Percentiles rank a stretch among this genome's conserved stretches.
Conservation (phyloP, 2,797 vertebrate genomes). For the Cheirogaleus major region DNA sequence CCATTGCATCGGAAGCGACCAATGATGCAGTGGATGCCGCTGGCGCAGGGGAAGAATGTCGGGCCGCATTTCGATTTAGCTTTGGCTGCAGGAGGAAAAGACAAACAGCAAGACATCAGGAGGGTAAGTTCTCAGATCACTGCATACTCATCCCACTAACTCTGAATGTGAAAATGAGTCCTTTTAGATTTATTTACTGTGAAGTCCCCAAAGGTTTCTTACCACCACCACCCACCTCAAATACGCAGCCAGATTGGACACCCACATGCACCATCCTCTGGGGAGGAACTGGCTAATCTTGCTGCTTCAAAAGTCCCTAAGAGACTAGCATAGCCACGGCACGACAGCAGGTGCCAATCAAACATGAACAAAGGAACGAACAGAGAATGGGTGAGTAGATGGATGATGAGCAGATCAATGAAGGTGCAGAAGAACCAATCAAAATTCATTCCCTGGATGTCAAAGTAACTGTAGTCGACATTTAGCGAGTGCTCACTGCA, state of each 20-base stretch:
- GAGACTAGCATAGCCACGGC: background rate
- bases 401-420: background rate
- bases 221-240: no score
- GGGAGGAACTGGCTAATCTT: background rate
- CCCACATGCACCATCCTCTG: accelerated
- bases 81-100: constrained; percentile 88
- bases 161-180: background rate
- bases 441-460: background rate
- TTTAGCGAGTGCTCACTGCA: background rate
- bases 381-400: accelerated
- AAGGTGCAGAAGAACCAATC: background rate
- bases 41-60: constrained; percentile 96
- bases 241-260: background rate
- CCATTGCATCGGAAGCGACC: constrained; percentile 97
- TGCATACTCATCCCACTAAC: accelerated
- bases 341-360: background rate
- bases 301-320: background rate
- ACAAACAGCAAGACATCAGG: background rate
- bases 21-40: constrained; percentile 97
- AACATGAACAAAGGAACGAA: background rate
- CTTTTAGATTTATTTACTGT: background rate
- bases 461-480: background rate
- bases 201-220: background rate
- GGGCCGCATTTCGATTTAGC: constrained; percentile 94
- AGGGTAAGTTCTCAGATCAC: background rate